Percentiles rank a stretch among this genome's conserved stretches.
Conservation (phyloP, 2,113 vertebrate genomes). For the Donacobius atricapilla region DNA sequence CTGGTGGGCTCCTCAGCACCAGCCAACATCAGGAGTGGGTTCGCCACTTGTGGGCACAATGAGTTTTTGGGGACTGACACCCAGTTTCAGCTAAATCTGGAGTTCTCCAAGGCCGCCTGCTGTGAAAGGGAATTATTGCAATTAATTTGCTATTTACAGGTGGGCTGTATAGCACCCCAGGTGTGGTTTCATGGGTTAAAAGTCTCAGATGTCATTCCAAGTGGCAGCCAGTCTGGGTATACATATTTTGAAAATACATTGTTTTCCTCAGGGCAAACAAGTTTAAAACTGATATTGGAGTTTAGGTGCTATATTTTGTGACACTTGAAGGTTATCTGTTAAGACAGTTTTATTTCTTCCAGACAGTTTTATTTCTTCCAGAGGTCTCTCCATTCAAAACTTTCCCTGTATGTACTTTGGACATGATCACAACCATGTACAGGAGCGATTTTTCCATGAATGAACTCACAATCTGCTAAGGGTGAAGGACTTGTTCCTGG, state of each 20-base stretch:
- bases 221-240: not conserved
- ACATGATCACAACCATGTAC: not conserved
- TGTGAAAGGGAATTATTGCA: not conserved
- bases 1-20: not conserved
- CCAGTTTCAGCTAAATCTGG: rapidly evolving
- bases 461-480: not conserved
- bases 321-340: rapidly evolving
- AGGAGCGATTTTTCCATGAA: not conserved
- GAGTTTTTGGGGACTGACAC: no score
- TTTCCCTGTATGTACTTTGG: rapidly evolving
- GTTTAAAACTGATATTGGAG: not conserved
- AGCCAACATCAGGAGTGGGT: rapidly evolving
- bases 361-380: not conserved
- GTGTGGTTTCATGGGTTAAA: rapidly evolving
- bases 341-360: not conserved
- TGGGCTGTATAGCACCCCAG: rapidly evolving
- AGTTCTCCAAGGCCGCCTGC: not conserved
- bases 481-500: not conserved
- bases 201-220: not conserved
- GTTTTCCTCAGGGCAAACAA: not conserved
- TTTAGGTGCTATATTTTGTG: not conserved
- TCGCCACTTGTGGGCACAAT: rapidly evolving
- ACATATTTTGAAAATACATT: not conserved
- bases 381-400: not conserved
- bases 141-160: not conserved